These are phyloP conservation scores for Opisthocomus hoazin DNA, from an alignment of 2,113 vertebrate species.

Conservation along the genomic window DNA sequence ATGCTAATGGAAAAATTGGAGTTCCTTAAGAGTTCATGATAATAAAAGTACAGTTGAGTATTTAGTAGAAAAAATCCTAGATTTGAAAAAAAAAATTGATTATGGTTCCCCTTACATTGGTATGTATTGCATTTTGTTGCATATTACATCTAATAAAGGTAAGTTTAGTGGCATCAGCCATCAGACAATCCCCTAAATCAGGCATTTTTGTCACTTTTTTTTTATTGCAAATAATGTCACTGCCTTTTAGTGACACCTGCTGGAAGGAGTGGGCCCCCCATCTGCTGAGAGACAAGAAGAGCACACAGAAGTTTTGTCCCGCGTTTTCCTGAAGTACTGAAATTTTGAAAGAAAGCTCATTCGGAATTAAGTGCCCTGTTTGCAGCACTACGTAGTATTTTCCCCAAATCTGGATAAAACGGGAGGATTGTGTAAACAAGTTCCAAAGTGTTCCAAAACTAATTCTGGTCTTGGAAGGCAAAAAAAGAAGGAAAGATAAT, in stretches of 20 bases:
- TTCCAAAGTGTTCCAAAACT: neutral
- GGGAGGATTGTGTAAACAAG: neutral
- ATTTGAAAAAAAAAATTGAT: neutral
- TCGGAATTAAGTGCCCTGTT: neutral
- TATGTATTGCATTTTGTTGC: neutral
- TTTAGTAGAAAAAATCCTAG: neutral
- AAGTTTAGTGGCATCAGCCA: neutral
- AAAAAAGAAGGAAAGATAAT: neutral
- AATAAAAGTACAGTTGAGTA: neutral
- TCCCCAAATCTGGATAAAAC: neutral
- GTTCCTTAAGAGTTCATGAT: neutral
- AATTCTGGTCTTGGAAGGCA: neutral
- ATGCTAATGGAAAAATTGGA: neutral
- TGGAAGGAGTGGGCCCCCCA: neutral
- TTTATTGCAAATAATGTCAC: neutral
- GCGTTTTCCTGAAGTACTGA: neutral
- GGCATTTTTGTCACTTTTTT: neutral
- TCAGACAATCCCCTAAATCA: too few relatives aligned
- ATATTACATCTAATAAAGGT: neutral
- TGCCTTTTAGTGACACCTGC: conserved; percentile 29
- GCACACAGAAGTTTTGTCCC: neutral
- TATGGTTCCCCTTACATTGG: neutral
- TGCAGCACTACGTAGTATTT: neutral
- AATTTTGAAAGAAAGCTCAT: neutral
- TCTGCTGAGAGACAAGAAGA: neutral